These are phyloP conservation scores for Bos taurus DNA, from an alignment of 2,113 vertebrate genomes.

Conservation along the genomic window DNA sequence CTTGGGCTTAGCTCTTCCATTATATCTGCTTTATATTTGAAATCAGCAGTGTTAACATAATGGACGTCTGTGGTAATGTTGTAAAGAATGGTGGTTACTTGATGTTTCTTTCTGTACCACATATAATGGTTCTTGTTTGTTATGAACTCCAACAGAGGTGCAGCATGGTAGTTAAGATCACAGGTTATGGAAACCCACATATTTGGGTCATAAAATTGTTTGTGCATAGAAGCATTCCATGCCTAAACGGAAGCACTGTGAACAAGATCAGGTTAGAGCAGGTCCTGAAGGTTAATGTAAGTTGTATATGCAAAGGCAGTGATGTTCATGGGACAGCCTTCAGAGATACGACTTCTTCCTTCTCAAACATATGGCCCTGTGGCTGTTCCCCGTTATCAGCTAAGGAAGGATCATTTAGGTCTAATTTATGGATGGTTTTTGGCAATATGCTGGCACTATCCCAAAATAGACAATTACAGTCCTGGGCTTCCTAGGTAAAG, in stretches of 20 bases:
- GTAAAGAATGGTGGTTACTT: background rate
- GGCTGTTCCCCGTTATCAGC: accelerated
- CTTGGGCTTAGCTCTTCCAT: background rate
- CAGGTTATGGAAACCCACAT: background rate
- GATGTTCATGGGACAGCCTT: background rate
- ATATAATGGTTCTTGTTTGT: background rate
- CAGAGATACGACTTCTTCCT: background rate
- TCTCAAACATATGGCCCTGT: background rate
- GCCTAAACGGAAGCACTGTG: background rate
- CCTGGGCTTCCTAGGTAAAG: background rate
- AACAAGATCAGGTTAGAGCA: background rate
- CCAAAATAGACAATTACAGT: background rate
- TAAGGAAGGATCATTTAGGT: background rate
- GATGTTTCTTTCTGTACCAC: background rate
- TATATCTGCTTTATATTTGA: background rate
- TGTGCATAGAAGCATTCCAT: background rate
- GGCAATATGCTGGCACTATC: background rate
- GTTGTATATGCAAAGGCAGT: background rate
- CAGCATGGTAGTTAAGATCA: background rate
- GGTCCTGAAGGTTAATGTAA: background rate
- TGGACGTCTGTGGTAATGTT: background rate
- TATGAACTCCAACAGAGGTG: background rate
- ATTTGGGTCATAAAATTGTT: background rate
- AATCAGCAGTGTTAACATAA: background rate
- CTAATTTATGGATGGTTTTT: background rate